Evolutionary conservation across 2,113 vertebrate genomes (phyloP), one percentile per base, ranked within the genome.

Genomic region (Dolichotis patagonum): DNA sequence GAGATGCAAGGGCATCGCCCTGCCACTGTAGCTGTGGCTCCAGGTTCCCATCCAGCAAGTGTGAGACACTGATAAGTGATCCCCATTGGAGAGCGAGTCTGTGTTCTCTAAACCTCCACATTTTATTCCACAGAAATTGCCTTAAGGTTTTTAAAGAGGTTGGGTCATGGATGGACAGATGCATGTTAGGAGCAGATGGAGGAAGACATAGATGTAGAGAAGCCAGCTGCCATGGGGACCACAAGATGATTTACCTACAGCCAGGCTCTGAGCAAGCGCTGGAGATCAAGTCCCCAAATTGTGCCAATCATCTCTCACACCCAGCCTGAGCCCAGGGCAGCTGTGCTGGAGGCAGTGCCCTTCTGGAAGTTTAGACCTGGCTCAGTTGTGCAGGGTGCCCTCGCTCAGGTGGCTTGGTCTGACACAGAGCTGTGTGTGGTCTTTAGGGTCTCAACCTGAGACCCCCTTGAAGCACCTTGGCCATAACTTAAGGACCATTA

Each of bases 1-100:
- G 32, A 20, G 22, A 41, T 26, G 7, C 17, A 9, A 1, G 30
- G 16, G 2, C n/a, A 0, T 1, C 0, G 0, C 3, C 49, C 1
- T 4, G 3, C 38, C 26, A 0, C 8, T 4, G 1, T 26, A 30
- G 54, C 26, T n/a, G 30, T 9, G 81, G 43, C 3, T 24, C 32
- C 32, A 4, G 0, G 14, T 11, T 71, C 35, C 4, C 4, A 60
- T 26, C 63, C 30, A 6, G 0, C 16, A 67, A 26, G 85, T 43
- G 80, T 22, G 17, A 60, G 73, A 88, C 65, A 5, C 2, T 38
- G 5, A 7, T 26, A 0, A 22, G 17, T 5, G 12, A 26, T 32
- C 75, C 41, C 52, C 6, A 3, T 10, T 3, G 5, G 35, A 0
- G 58, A 1, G 16, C 71, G 13, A 1, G 60, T 16, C 81, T 41